phyloP scores from a whole-genome alignment of 2,888 invertebrate genomes.

The Macrosoma leucophasiata region DNA sequence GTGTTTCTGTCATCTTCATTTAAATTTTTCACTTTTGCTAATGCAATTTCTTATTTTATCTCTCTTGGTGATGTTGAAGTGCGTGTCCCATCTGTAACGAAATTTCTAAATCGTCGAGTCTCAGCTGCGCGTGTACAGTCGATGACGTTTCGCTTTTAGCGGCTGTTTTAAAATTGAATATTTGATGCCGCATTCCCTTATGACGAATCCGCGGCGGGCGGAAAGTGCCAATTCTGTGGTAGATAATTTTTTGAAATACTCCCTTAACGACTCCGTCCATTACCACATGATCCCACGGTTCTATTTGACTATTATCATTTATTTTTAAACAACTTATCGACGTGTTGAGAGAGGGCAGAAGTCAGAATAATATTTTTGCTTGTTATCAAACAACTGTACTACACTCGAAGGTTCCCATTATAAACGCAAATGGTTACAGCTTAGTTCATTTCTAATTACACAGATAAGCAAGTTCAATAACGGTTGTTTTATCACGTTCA shows the following conservation, averaged over 20 bases:
- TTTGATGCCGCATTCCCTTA: conserved; percentile 72
- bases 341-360: too few species aligned
- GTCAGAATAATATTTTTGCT: conserved; percentile 26
- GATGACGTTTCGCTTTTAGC: conserved; percentile 76
- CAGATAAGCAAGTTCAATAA: conserved; percentile 72
- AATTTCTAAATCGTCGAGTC: conserved; percentile 71
- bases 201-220: conserved; percentile 63
- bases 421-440: conserved; percentile 70
- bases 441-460: conserved; percentile 73
- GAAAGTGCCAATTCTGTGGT: conserved; percentile 51
- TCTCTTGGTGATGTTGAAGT: conserved; percentile 55
- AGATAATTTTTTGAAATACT: conserved; percentile 61
- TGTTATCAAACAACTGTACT: conserved; percentile 50
- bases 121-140: conserved; percentile 67
- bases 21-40: conserved; percentile 69
- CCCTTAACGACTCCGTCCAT: conserved; percentile 25
- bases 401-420: conserved; percentile 64
- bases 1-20: conserved; percentile 62
- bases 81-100: conserved; percentile 70
- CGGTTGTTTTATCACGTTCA: conserved; percentile 70
- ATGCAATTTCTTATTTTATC: conserved; percentile 69
- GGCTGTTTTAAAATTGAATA: conserved; percentile 76
- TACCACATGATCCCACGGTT: conserved; percentile 21
- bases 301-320: conserved; percentile 7
- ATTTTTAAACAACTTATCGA: too few species aligned